Percentiles rank a stretch among this genome's conserved stretches.
These are phyloP conservation scores for Ibycter americanus DNA, from an alignment of 2,797 vertebrate genomes.

Conservation along the genomic window DNA sequence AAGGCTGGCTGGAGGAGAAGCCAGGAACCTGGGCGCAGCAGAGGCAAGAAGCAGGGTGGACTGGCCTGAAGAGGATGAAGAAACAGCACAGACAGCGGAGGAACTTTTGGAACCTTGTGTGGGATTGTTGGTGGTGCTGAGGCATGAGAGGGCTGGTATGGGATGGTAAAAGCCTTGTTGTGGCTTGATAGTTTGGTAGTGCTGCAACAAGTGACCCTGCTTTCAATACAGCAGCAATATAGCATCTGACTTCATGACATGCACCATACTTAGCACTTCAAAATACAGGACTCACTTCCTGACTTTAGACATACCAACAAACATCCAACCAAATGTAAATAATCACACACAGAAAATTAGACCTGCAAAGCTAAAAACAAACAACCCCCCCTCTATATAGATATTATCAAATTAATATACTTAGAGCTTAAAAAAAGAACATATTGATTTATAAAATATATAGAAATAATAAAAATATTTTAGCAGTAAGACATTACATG, in stretches of 20 bases:
- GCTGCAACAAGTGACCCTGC: no score
- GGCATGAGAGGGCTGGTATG: no score
- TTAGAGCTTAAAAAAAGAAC: neutral
- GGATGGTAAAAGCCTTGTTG: no score
- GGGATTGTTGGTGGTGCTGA: no score
- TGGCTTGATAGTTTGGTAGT: no score
- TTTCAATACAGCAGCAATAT: neutral
- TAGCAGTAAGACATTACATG: neutral
- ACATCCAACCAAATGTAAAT: neutral
- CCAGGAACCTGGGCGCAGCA: no score
- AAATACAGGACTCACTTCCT: neutral
- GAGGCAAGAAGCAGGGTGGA: no score
- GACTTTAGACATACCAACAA: neutral
- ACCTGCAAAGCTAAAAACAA: neutral
- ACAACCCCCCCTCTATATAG: fast-evolving
- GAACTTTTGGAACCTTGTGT: no score
- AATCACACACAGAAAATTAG: neutral
- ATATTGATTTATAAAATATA: neutral
- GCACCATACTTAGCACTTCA: neutral
- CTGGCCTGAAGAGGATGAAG: no score
- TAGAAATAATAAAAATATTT: neutral
- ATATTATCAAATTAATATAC: neutral
- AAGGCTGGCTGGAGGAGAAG: no score
- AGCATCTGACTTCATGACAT: neutral
- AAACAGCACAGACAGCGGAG: no score